Base-by-base conservation (phyloP, 1,140 invertebrate genomes). In the Dreissena polymorpha region DNA sequence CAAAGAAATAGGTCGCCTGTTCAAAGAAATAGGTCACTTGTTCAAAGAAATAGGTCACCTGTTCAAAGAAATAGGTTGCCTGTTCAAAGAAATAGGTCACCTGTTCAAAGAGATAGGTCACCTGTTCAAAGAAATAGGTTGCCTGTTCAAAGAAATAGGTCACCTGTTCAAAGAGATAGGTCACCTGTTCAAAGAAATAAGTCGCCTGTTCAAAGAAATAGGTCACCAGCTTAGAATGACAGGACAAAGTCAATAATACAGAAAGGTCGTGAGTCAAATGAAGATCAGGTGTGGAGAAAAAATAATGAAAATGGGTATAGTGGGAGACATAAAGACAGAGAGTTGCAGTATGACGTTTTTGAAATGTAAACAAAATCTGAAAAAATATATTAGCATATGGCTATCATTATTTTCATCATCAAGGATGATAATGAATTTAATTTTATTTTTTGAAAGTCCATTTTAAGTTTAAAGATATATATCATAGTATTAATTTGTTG, bases 171-270 rank as follows among this genome's bases (percentile, higher is more conserved):
- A 69, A 25, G 29, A 57, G 60, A 71, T 68, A 83, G 81, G 71
- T 83, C 81, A 53, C 71, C 81, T 68, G 79, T 63, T 14, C 49
- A 69, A 25, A 80, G 23, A 60, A 25, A 29, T 13, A 51, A 13
- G 39, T 39, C 39, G 8, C 39, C 39, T 39, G 79, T 63, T 14
- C 49, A 69, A 25, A 80, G 23, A 60, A 25, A 29, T 13, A 51
- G 18, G 39, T 39, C 39, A 39, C 39, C 39, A 39, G 39, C 39
- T 39, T 39, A 8, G 39, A 39, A 39, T 39, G 39, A 39, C 39
- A 39, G 39, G 39, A 5, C 39, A 29, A 80, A 18, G 23, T 69
- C 53, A 55, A 50, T 51, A 2, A 53, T 51, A 3, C 57, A 60
- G 16, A 60, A 10, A 60, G 57, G 57, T 60, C 57, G 21, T n/a